Evolutionary conservation across 2,797 vertebrate genomes (phyloP), one percentile per base, ranked within the genome.

Genomic region (Clarias fuscus): DNA sequence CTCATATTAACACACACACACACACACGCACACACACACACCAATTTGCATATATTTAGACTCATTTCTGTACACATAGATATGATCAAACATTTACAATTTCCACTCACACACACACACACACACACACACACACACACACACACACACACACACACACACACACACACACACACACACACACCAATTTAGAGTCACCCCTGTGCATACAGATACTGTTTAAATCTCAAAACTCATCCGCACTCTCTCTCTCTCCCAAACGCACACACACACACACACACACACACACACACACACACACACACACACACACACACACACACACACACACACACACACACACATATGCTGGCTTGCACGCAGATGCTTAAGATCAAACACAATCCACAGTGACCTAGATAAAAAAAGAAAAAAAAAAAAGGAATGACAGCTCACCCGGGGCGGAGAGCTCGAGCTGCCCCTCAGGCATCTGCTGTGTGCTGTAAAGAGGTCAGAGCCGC

Each of bases 311-410:
- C 33, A 22, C 2, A 43, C 43, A n/a, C 40, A 77, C 73, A 77
- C 53, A 77, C 27, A 77, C 53, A 58, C 72, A 75, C 84, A 65
- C 75, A 82, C 85, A 83, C 87, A 64, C 56, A 67, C 84, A 67
- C 37, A 86, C 79, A 65, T 86, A 89, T 62, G 62, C 65, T 43
- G 24, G 33, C 78, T 58, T 22, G 40, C 22, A 81, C 24, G 53
- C 82, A 83, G 64, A 64, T 68, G 65, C 73, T 78, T 86, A 77
- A 86, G 71, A 82, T 75, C 58, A 65, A 75, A 73, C 58, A 37
- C 62, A 83, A 85, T 82, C 84, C 43, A 56, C 40, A 64, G 75
- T 84, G 82, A 73, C 84, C 75, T 82, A 84, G 76, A 87, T 86
- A 56, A 64, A 59, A 78, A 59, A 70, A 43, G 30, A 43, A 7